These are phyloP conservation scores for Pachycephus smyrnensis DNA, from an alignment of 2,888 invertebrate species.

Conservation along the genomic window DNA sequence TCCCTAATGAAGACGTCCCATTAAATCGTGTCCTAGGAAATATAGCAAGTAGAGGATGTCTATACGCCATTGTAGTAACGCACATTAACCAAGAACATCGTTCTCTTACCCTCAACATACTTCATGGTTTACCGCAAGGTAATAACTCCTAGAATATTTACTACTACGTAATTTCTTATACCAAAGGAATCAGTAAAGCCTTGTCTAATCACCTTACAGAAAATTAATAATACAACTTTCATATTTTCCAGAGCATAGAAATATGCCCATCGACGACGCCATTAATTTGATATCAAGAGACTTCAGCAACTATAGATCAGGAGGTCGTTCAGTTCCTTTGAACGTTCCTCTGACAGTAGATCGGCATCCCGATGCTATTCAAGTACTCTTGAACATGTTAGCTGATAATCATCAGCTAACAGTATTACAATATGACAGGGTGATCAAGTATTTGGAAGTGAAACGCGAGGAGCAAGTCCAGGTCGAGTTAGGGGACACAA, in stretches of 20 bases:
- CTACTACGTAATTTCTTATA: background rate
- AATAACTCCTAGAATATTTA: constrained; percentile 33
- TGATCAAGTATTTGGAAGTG: constrained; percentile 80
- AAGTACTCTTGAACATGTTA: constrained; percentile 76
- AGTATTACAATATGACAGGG: constrained; percentile 82
- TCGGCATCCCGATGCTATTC: constrained; percentile 63
- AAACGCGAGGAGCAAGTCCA: constrained; percentile 81
- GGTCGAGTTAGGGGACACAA: constrained; percentile 79
- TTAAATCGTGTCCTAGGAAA: constrained; percentile 84
- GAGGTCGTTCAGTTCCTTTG: constrained; percentile 71
- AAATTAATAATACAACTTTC: background rate
- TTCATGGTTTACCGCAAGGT: constrained; percentile 93
- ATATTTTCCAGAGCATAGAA: constrained; percentile 84
- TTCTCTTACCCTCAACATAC: constrained; percentile 89
- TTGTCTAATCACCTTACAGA: background rate
- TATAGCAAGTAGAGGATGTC: constrained; percentile 87
- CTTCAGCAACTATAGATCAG: constrained; percentile 73
- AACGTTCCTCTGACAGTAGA: constrained; percentile 69
- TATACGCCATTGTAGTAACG: constrained; percentile 89
- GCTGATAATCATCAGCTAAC: constrained; percentile 85
- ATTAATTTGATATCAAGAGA: constrained; percentile 82
- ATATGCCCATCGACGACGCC: constrained; percentile 95
- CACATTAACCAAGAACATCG: constrained; percentile 87
- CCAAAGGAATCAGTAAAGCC: background rate
- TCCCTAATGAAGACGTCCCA: constrained; percentile 91